phyloP scores from a whole-genome alignment of 64 coral and sea anemone species.

The Catalaphyllia jardinei region DNA sequence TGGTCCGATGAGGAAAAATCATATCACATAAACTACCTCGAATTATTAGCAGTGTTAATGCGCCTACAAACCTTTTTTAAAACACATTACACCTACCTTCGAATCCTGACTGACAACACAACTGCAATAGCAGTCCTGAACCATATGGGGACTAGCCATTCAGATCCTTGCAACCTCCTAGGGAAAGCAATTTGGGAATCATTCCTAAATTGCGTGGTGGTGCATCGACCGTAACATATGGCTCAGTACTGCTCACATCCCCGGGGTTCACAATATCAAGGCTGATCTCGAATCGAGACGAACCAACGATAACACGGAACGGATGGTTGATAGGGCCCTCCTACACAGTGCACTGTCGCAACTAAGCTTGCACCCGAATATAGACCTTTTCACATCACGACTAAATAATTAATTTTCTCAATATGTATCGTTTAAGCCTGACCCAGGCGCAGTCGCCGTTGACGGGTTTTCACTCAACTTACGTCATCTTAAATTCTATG shows the following conservation, averaged over 20 bases:
- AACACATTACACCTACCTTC: constrained; percentile 1
- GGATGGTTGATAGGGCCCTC: constrained; percentile 20
- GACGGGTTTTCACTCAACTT: constrained; percentile 35
- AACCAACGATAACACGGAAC: neutral
- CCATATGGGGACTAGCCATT: constrained; percentile 72
- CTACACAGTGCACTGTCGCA: neutral
- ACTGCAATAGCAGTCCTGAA: constrained; percentile 48
- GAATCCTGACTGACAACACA: constrained; percentile 25
- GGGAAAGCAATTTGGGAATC: constrained; percentile 57
- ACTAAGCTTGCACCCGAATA: constrained; percentile 1
- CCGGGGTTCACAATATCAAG: constrained; percentile 22
- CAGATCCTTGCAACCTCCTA: neutral
- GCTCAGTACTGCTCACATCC: constrained; percentile 47
- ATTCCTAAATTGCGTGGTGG: no score
- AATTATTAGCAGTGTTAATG: constrained; percentile 53
- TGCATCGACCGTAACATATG: constrained; percentile 42
- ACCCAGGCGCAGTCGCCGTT: constrained; percentile 46
- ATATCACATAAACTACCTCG: constrained; percentile 65
- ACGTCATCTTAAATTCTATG: constrained; percentile 35
- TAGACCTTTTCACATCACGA: constrained; percentile 58
- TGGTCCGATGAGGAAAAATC: constrained; percentile 46
- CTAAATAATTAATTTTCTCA: constrained; percentile 22
- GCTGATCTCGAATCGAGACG: constrained; percentile 50
- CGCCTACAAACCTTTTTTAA: constrained; percentile 16
- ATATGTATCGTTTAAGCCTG: constrained; percentile 44